Percentiles rank a stretch among this genome's conserved stretches.
These are phyloP conservation scores for Hypercompe scribonia DNA, from an alignment of 2,888 invertebrate species.

Conservation along the genomic window DNA sequence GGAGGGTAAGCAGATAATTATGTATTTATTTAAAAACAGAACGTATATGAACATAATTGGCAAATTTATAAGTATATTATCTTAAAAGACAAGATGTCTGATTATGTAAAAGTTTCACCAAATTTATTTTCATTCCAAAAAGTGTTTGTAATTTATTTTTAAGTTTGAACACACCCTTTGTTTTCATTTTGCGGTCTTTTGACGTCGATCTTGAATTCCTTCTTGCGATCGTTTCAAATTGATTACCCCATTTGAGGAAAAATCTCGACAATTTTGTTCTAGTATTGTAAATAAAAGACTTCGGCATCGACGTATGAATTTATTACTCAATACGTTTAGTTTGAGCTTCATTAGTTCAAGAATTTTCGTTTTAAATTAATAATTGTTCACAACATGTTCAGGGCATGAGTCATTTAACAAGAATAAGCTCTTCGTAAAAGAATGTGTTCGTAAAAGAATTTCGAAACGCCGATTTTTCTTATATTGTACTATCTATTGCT, in stretches of 20 bases:
- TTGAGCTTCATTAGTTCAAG: conserved; percentile 8
- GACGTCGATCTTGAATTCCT: conserved; percentile 27
- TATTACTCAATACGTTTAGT: conserved; percentile 21
- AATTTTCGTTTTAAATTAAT: conserved; percentile 6
- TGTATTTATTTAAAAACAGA: background rate
- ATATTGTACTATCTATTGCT: background rate
- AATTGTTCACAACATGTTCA: background rate
- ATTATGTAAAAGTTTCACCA: background rate
- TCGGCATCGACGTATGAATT: conserved; percentile 24
- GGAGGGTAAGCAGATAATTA: too few relatives aligned
- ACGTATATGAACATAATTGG: background rate
- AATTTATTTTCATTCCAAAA: background rate
- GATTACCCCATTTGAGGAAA: conserved; percentile 60
- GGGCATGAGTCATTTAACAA: background rate
- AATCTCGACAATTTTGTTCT: conserved; percentile 19
- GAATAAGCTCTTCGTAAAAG: background rate
- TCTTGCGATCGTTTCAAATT: conserved; percentile 54
- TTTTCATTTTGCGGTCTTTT: conserved; percentile 16
- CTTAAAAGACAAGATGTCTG: background rate
- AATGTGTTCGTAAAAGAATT: background rate
- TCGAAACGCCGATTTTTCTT: background rate
- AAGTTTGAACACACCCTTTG: conserved; percentile 20
- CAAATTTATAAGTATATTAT: background rate
- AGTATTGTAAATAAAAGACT: conserved; percentile 10
- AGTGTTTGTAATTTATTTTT: background rate